Percentiles rank a stretch among this genome's conserved stretches.
Conservation (phyloP, 2,113 vertebrate genomes). For the Heloderma charlesbogerti region DNA sequence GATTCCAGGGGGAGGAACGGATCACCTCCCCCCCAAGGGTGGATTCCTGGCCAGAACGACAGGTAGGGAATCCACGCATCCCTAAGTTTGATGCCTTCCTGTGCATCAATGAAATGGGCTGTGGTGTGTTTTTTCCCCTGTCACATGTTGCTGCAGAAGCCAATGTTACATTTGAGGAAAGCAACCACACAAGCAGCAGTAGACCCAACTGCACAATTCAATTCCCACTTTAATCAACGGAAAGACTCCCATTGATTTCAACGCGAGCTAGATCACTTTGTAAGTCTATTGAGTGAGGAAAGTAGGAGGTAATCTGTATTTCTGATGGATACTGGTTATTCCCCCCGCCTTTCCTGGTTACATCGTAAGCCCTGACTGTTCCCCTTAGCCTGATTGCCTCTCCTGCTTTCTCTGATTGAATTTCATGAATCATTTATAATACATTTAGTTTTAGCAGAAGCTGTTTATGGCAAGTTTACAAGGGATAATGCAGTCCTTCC, state of each 20-base stretch:
- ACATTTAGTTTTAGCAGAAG: constrained; percentile 52
- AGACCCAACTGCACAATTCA: background rate
- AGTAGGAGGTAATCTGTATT: constrained; percentile 8
- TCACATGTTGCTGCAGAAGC: background rate
- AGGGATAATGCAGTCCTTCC: constrained; percentile 40
- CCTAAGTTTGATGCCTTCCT: background rate
- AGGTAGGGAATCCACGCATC: no score
- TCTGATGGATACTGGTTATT: background rate
- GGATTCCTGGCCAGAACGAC: no score
- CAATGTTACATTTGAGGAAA: background rate
- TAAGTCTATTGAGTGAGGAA: background rate
- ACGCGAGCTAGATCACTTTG: background rate
- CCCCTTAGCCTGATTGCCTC: constrained; percentile 34
- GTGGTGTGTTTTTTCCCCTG: background rate
- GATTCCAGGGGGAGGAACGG: no score
- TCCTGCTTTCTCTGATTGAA: constrained; percentile 41
- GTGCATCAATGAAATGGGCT: background rate
- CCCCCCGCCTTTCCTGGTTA: constrained; percentile 15
- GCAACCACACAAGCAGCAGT: background rate
- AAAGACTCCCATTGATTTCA: background rate
- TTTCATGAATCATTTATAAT: constrained; percentile 57
- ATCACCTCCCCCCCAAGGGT: no score
- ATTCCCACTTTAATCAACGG: constrained; percentile 3
- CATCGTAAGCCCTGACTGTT: constrained; percentile 3
- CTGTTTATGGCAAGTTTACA: constrained; percentile 42